Evolutionary conservation across 2,888 invertebrate genomes (phyloP), one percentile per base, ranked within the genome.

Genomic region (Rhimphoctona megacephalus): DNA sequence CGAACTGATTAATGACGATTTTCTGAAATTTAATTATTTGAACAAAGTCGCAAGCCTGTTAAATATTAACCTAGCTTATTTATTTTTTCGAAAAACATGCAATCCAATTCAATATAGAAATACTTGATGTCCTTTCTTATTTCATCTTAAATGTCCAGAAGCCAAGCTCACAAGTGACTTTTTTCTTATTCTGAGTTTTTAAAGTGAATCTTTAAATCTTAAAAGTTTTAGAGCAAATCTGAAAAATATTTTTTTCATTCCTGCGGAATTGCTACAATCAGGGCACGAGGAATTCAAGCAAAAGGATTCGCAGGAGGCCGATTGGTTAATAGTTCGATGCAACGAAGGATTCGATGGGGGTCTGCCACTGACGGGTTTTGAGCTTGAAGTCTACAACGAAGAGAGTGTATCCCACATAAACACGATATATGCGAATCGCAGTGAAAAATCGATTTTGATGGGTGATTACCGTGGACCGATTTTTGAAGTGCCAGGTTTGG

Each of bases 261-360:
- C 36, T 57, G 14, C 19, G 43, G 54, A 72, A 11, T 61, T 22
- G 30, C 30, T 17, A n/a, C 46, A 36, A 79, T 86, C 88, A 93
- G 93, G 92, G 81, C 91, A 92, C 70, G 93, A 93, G 39, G 93
- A 93, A 61, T 90, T 90, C 85, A 93, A 93, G 85, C 83, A 89
- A n/a, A 90, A 91, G 70, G 93, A 93, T 67, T 85, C 91, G n/a
- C 89, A 92, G 54, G 93, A 93, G 77, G 91, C 97, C 88, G 98
- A 98, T 93, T 97, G 98, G 3, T 93, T 98, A 87, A 97, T 97
- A 94, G 97, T 98, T 81, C 97, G 98, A 90, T 98, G 98, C 94
- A 96, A 96, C 81, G 98, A 98, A 95, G 97, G 97, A 92, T 98
- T 98, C 94, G 98, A 98, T 92, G 98, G 98, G 73, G 98, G 98